Evolutionary conservation across 2,888 invertebrate genomes (phyloP), one percentile per base, ranked within the genome.

Genomic region (Slavum lentiscoides): DNA sequence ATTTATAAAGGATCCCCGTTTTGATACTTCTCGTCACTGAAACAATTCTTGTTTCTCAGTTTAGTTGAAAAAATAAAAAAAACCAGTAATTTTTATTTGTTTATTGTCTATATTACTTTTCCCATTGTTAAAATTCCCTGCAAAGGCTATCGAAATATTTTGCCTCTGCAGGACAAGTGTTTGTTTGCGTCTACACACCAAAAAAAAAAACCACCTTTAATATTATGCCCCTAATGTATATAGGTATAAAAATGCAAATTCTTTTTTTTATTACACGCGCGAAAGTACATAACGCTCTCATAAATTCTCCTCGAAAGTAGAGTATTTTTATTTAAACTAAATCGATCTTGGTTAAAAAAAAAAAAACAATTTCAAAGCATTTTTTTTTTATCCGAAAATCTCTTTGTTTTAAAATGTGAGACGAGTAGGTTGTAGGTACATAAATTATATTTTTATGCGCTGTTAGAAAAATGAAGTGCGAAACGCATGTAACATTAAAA

Each of bases 1-100:
- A 75, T 59, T 67, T 75, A 67, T 58, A 43, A 43, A 75, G 19
- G 58, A 59, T 75, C 17, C 58, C 11, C 23, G 75, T 67, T 17
- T 43, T 43, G 19, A 59, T 75, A 68, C 55, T 67, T 75, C 58
- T 21, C 39, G 64, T 55, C 21, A 30, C 4, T 53, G 21, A 64
- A 74, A 74, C 53, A 55, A 74, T 66, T 17, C 21, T 11, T 6
- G 21, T 64, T 2, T 66, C 39, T 55, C 6, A 11, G 64, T 64
- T 37, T 21, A 55, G 66, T 74, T 58, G 9, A 43, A n/a, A 61
- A 43, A 43, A 53, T 62, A 62, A 74, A 11, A 13, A 49, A 49
- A 49, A 49, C 1, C 49, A 15, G 49, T 11, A 9, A 49, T 61
- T 15, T 39, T 5, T 59, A 61, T 59, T 72, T 59, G 43, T 43